phyloP scores from a whole-genome alignment of 2,888 invertebrate genomes.

The Dendrolimus houi region DNA sequence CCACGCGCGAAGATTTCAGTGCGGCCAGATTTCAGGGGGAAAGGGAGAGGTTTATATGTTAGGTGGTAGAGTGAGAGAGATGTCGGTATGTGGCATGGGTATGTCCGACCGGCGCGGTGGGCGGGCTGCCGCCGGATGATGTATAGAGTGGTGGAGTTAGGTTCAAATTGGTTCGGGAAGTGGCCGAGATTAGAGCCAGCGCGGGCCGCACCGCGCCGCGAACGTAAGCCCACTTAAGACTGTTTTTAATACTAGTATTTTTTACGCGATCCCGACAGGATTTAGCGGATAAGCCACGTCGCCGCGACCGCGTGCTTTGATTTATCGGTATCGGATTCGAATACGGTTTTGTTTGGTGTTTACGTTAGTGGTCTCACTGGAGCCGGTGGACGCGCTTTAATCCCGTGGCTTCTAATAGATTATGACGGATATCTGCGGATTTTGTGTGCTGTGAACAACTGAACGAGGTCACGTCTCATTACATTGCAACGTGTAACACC shows the following conservation, averaged over 20 bases:
- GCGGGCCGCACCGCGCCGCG: conserved; percentile 80
- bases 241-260: conserved; percentile 84
- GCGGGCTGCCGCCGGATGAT: conserved; percentile 76
- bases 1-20: conserved; percentile 60
- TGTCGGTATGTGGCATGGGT: conserved; percentile 35
- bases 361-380: conserved; percentile 70
- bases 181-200: conserved; percentile 83
- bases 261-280: conserved; percentile 76
- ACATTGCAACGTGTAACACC: conserved; percentile 12
- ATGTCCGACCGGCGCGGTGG: conserved; percentile 58
- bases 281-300: conserved; percentile 73
- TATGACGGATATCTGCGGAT: conserved; percentile 70
- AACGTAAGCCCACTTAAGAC: conserved; percentile 83
- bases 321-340: conserved; percentile 72
- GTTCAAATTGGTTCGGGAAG: conserved; percentile 85
- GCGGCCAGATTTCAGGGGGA: conserved; percentile 61
- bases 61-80: conserved; percentile 35
- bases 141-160: conserved; percentile 85
- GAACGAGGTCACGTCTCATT: background rate
- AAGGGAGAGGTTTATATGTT: conserved; percentile 26
- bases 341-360: conserved; percentile 67
- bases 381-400: conserved; percentile 57
- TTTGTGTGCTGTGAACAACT: conserved; percentile 56
- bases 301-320: conserved; percentile 73
- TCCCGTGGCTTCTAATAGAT: conserved; percentile 68